Conservation (phyloP, 1,140 invertebrate genomes). For the Drosophila sproati region DNA sequence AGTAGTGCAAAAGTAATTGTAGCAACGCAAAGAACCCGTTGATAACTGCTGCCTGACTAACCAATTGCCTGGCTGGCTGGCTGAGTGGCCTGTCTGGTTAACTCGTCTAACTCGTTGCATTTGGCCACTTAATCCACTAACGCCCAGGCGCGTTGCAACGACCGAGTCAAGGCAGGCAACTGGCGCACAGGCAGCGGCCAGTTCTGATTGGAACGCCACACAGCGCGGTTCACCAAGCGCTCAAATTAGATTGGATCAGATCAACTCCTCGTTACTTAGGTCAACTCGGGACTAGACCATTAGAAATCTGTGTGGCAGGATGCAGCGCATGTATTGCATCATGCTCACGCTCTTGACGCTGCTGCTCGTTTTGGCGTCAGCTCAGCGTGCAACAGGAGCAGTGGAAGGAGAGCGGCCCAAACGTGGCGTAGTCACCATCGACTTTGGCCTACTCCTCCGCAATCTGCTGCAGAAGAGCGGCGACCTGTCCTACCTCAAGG, state of each 20-base stretch:
- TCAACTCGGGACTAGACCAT: not conserved
- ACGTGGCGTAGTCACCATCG: conserved; percentile 58
- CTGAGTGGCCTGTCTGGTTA: conserved; percentile 24
- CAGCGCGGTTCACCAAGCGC: conserved; percentile 45
- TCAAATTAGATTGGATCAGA: not conserved
- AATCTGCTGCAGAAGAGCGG: conserved; percentile 69
- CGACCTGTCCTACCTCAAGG: conserved; percentile 62
- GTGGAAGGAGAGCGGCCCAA: conserved; percentile 3
- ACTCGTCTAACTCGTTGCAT: conserved; percentile 76
- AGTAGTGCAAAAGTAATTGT: conserved; percentile 82
- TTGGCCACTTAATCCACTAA: conserved; percentile 66
- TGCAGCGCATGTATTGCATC: conserved; percentile 28
- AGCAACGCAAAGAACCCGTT: conserved; percentile 68
- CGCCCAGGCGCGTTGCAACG: conserved; percentile 38
- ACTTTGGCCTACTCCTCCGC: conserved; percentile 62
- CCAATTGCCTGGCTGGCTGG: conserved; percentile 35
- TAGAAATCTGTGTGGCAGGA: conserved; percentile 27
- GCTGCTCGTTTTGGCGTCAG: conserved; percentile 8
- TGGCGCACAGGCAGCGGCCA: conserved; percentile 41
- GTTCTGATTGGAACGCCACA: conserved; percentile 68
- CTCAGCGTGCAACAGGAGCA: not conserved
- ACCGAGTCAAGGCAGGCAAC: conserved; percentile 54
- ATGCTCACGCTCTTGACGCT: conserved; percentile 3
- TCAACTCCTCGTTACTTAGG: not conserved
- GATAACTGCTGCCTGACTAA: conserved; percentile 5